Conservation (phyloP, 2,888 invertebrate genomes). For the Zootermopsis nevadensis region DNA sequence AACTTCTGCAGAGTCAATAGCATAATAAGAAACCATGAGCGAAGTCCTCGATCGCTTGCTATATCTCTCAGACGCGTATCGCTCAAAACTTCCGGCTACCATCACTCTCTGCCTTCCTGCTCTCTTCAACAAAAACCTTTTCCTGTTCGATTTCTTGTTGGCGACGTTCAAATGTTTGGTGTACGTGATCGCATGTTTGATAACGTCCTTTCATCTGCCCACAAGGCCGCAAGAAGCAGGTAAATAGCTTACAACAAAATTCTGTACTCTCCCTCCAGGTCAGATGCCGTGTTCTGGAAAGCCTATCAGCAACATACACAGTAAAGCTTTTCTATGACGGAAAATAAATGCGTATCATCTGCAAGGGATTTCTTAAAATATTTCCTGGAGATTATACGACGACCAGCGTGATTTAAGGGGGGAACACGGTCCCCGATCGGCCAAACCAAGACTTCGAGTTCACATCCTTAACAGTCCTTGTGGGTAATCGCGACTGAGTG, state of each 20-base stretch:
- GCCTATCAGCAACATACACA: too few relatives aligned
- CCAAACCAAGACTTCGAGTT: too few relatives aligned
- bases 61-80: not conserved
- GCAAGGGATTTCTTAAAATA: too few relatives aligned
- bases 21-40: slow-evolving; percentile 18
- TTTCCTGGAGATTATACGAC: too few relatives aligned
- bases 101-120: not conserved
- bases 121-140: not conserved
- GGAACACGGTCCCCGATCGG: too few relatives aligned
- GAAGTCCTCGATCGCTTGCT: not conserved
- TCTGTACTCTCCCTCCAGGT: too few relatives aligned
- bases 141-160: slow-evolving; percentile 13
- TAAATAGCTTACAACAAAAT: not conserved
- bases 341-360: too few relatives aligned
- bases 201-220: not conserved
- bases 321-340: too few relatives aligned
- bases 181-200: slow-evolving; percentile 38
- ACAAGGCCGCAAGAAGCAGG: not conserved
- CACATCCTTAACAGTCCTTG: too few relatives aligned
- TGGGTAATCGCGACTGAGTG: too few relatives aligned
- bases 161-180: slow-evolving; percentile 34
- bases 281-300: too few relatives aligned
- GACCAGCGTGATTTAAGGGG: too few relatives aligned
- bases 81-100: not conserved
- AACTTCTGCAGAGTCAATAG: slow-evolving; percentile 1